phyloP scores from a whole-genome alignment of 2,113 vertebrate species.

The Chaetorhynchus papuensis region DNA sequence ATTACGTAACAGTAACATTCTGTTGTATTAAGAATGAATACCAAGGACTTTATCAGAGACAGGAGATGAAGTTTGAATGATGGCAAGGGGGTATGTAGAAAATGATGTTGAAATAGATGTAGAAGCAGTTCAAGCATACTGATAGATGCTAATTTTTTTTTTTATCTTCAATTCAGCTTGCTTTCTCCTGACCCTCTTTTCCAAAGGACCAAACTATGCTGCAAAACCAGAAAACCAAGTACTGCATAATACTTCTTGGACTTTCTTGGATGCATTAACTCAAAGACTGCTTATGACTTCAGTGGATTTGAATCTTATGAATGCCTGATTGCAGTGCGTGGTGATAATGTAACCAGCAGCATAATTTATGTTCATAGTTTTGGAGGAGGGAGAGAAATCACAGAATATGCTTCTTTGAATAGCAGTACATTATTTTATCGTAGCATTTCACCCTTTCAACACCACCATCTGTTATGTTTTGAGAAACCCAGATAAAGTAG shows the following conservation, averaged over 20 bases:
- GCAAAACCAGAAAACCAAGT: conserved; percentile 55
- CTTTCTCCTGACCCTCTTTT: background rate
- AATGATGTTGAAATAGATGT: background rate
- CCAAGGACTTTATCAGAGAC: background rate
- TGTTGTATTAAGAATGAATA: background rate
- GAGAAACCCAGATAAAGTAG: background rate
- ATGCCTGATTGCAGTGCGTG: background rate
- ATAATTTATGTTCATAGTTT: conserved; percentile 22
- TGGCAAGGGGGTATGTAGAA: background rate
- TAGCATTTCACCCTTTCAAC: background rate
- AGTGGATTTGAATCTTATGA: conserved; percentile 26
- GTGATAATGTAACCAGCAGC: conserved; percentile 10
- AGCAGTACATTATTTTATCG: background rate
- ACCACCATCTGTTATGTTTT: background rate
- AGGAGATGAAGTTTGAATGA: background rate
- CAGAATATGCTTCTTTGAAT: background rate
- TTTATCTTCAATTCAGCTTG: background rate
- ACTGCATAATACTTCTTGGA: background rate
- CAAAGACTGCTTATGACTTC: conserved; percentile 14
- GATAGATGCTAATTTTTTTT: background rate
- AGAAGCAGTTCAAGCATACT: background rate
- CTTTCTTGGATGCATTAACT: background rate
- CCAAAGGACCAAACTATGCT: conserved; percentile 12
- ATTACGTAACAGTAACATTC: conserved; percentile 21
- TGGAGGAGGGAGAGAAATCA: background rate